Base-by-base conservation (phyloP, 2,888 invertebrate species). In the Cephus sareptanus region DNA sequence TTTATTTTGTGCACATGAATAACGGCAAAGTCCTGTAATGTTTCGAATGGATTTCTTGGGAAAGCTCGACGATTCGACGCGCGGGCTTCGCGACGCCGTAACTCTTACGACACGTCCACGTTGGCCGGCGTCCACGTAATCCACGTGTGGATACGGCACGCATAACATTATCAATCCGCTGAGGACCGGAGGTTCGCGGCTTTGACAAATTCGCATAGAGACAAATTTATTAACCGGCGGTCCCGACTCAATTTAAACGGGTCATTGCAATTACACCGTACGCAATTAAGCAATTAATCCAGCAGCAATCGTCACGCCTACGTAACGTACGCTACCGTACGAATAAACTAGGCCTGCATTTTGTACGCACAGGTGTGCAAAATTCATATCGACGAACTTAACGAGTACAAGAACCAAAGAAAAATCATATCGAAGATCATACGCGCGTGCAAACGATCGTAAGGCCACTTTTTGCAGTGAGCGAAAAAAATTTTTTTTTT, bases 21-120 rank as follows among this genome's bases (percentile, higher is more conserved):
- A 76, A 56, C 13, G 40, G 83, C 79, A 79, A 75, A 75, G 37
- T 78, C 81, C 79, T 82, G 79, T 79, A 83, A 80, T 80, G 78
- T 33, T 69, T 15, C 68, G 77, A 56, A 56, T 6, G 56, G 1
- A 56, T 56, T 23, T 56, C 56, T 15, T 9, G 56, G 56, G 56
- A 23, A 56, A 56, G 9, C 56, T 56, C 56, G 15, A 40, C 23
- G 56, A 56, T 56, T 56, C 9, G 15, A 6, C 23, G 56, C 56
- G 71, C 1, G 69, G 76, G 70, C 76, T 70, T 30, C 76, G 34
- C n/a, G 31, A 30, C 71, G 31, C 31, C 31, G 23, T 56, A 56
- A 56, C 2, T 56, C 56, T 56, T 23, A 56, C 15, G 56, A 56
- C 15, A 56, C 15, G 56, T 56, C 56, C 23, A 56, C 23, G 23